phyloP scores from a whole-genome alignment of 2,113 vertebrate species.

The Vulpes lagopus region DNA sequence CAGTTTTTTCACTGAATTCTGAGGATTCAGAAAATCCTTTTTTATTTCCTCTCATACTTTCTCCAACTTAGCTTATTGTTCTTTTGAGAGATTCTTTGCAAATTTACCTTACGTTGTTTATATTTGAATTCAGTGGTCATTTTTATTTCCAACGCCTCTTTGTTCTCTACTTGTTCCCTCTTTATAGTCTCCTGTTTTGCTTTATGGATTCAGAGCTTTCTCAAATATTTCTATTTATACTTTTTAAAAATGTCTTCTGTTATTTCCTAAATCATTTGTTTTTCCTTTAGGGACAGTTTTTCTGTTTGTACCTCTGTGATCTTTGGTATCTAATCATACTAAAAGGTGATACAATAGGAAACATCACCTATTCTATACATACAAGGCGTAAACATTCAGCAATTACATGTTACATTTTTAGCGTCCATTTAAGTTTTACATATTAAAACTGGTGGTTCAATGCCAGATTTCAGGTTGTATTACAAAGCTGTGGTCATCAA shows the following conservation, averaged over 20 bases:
- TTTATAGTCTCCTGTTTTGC: background rate
- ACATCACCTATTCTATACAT: background rate
- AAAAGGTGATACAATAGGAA: background rate
- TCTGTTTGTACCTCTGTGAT: background rate
- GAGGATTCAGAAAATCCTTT: background rate
- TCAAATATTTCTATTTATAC: background rate
- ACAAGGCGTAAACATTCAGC: background rate
- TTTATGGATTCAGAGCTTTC: background rate
- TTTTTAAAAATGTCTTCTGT: background rate
- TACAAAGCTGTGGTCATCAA: too few relatives aligned
- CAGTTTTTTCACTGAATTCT: background rate
- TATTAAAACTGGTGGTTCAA: background rate
- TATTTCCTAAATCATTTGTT: background rate
- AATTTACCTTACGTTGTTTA: background rate
- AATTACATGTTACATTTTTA: background rate
- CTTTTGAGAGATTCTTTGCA: background rate
- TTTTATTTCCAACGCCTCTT: background rate
- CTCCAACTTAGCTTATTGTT: conserved; percentile 10
- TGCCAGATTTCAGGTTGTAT: too few relatives aligned
- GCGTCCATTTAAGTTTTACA: background rate
- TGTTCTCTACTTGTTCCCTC: background rate
- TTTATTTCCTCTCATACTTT: background rate
- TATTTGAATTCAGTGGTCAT: background rate
- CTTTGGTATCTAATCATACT: background rate
- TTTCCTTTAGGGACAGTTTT: background rate